Base-by-base conservation (phyloP, 2,113 vertebrate genomes). In the Bujurquina vittata region DNA sequence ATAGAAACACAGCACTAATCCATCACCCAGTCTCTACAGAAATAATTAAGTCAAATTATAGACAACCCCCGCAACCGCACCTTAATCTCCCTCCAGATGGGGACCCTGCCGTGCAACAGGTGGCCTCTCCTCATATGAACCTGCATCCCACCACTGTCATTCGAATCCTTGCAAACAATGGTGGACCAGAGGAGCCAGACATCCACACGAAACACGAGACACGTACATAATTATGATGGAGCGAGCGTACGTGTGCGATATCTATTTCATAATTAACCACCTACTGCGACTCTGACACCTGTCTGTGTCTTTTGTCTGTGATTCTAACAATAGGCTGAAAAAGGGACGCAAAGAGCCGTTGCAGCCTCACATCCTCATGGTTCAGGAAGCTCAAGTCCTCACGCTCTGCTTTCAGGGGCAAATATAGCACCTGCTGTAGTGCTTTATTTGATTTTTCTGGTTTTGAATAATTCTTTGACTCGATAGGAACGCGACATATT, bases 61-160 rank as follows among this genome's bases (percentile, higher is more conserved):
- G 76, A 80, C 84, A 33, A 72, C 80, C 78, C 86, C 77, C 46
- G 56, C 84, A 80, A 82, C 57, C 57, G 18, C 84, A 89, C 75
- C 87, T 80, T 90, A 90, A 88, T 94, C 92, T 88, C 86, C 82
- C 91, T 84, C 81, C 93, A 94, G 89, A 93, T 92, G 93, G 91
- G 90, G 91, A 82, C 89, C 89, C 81, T 49, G 84, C 88, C 58
- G 83, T 94, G 91, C 94, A 94, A 95, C 95, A 95, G 95, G 95
- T 95, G 95, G 93, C 75, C 78, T 78, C 89, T 90, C 29, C 80
- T 78, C 89, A 86, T 85, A 87, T 84, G 81, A 93, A 89, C 88
- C 83, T 77, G 80, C 86, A 79, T 90, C 92, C 88, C 91, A 88
- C 81, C 88, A 35, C 85, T 75, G 91, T 91, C 85, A 91, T 83